phyloP scores from a whole-genome alignment of 1,140 invertebrate species.

The Nylanderia fulva region DNA sequence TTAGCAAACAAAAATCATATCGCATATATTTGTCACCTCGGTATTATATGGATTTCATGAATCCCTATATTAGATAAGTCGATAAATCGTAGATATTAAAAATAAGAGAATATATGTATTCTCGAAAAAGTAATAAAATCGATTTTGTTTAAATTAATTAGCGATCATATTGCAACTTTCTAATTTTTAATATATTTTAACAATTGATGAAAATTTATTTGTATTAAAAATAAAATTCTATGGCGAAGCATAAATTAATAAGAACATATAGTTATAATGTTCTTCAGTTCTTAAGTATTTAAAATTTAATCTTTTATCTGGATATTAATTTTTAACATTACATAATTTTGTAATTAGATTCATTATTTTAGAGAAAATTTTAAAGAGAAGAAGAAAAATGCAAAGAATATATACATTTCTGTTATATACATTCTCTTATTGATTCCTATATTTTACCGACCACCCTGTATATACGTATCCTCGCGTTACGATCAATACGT shows the following conservation, averaged over 20 bases:
- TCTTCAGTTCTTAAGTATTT: neutral
- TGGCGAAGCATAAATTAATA: no score
- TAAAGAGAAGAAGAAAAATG: neutral
- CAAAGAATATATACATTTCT: no score
- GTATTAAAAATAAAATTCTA: neutral
- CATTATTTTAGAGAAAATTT: neutral
- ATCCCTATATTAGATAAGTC: neutral
- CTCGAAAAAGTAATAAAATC: neutral
- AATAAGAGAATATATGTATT: neutral
- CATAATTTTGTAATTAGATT: neutral
- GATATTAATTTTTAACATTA: neutral
- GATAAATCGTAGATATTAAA: conserved; percentile 23
- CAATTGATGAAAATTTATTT: neutral
- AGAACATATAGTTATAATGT: neutral
- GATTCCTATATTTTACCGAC: neutral
- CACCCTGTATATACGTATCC: conserved; percentile 13
- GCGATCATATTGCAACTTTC: neutral
- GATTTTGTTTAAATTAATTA: neutral
- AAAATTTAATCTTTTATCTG: neutral
- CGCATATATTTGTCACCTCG: conserved; percentile 54
- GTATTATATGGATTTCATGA: conserved; percentile 46
- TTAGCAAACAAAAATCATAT: conserved; percentile 71
- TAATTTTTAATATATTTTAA: neutral
- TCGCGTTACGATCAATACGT: conserved; percentile 43
- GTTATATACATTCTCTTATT: neutral